Evolutionary conservation across 53 echinoderm and acorn worm species (phyloP), one percentile per base, ranked within the genome.

Genomic region (Arbacia lixula): DNA sequence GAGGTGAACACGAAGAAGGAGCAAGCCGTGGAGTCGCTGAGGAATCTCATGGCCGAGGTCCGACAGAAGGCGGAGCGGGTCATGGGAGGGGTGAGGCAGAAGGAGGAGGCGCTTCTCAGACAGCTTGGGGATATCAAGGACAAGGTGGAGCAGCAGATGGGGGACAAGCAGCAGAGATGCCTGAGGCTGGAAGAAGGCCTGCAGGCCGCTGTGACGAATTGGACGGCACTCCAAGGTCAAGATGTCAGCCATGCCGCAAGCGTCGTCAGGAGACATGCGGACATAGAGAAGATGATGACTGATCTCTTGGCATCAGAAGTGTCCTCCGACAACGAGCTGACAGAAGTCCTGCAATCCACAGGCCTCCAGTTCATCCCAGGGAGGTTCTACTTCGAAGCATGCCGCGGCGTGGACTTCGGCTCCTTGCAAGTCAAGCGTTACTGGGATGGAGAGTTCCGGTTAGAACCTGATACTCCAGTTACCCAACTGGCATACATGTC

Each of bases 341-440:
- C 17, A n/a, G 36, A 3, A 53, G 75, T 52, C 53, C 28, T 75
- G 55, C 21, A 26, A 25, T 12, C 38, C 42, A 6, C 19, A 19
- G 52, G 39, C 26, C 35, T 78, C 22, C 78, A 78, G 39, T 78
- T 78, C 5, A 42, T 36, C 24, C 78, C 78, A 16, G 60, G 78
- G 12, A 29, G 39, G 58, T 40, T 78, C 0, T 78, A 78, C 78
- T 17, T 78, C 12, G 58, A 57, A 24, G 42, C 42, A 29, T 28
- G 42, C 16, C 12, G 29, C 39, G 60, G 60, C 38, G 21, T 21
- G 21, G n/a, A 22, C 24, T 28, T 78, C 14, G 78, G 78, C 1
- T 3, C 37, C 17, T 26, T 78, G 8, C 11, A 28, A 39, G 60
- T 40, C 12, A n/a, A 3, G 37, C 58, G 58, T 37, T 3, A 25